These are phyloP conservation scores for Sakesphorus luctuosus DNA, from an alignment of 2,113 vertebrate species.

Conservation along the genomic window DNA sequence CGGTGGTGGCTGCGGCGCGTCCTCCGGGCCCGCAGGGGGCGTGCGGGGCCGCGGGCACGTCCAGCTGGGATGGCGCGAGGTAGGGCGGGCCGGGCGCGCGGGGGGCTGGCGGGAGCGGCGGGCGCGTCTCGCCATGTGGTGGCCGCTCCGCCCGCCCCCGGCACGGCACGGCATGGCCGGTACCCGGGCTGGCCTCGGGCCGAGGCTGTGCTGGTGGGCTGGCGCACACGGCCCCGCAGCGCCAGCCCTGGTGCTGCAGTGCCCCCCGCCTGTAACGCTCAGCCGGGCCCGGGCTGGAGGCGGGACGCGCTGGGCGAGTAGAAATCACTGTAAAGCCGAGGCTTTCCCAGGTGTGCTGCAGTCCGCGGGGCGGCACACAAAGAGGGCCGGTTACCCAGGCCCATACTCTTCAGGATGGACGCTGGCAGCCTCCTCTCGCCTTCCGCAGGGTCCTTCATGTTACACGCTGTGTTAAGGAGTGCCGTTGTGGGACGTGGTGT, in stretches of 20 bases:
- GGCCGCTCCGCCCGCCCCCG: background rate
- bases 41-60: background rate
- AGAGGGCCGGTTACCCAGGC: too few relatives aligned
- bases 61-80: background rate
- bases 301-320: background rate
- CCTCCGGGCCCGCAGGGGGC: background rate
- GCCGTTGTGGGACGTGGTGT: accelerated
- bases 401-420: background rate
- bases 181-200: accelerated
- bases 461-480: background rate
- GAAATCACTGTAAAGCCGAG: accelerated
- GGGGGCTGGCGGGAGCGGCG: too few relatives aligned
- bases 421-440: accelerated
- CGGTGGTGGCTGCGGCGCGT: background rate
- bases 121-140: background rate
- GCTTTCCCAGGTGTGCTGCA: background rate
- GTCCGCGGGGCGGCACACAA: accelerated
- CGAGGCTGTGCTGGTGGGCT: too few relatives aligned
- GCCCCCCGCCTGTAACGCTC: background rate
- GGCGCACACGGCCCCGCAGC: too few relatives aligned
- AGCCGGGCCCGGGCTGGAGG: background rate
- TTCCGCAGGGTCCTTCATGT: accelerated
- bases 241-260: background rate
- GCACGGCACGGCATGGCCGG: background rate
- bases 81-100: background rate